A percentile compares a stretch with the other conserved stretches of the same genome.
These are phyloP conservation scores for Ormyrus labotus DNA, from an alignment of 2,888 invertebrate species.

Conservation along the genomic window DNA sequence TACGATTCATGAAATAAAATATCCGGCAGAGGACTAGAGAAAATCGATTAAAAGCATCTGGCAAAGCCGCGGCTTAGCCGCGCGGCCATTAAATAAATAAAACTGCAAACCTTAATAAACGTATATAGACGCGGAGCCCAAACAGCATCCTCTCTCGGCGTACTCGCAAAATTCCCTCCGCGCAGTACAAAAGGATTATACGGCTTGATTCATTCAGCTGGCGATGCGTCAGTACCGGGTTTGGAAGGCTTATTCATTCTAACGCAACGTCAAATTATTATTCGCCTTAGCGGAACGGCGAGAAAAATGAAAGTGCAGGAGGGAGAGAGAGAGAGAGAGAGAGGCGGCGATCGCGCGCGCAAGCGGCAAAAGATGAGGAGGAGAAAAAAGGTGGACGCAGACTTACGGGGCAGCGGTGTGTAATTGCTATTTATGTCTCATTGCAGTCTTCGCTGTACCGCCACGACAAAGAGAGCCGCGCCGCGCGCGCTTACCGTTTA, in stretches of 20 bases:
- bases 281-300: constrained; percentile 21
- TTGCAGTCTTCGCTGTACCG: constrained; percentile 66
- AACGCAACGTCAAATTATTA: constrained; percentile 41
- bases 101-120: background rate
- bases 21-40: no score
- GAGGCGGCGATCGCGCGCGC: background rate
- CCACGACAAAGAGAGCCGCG: constrained; percentile 67
- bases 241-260: constrained; percentile 27
- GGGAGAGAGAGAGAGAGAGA: background rate
- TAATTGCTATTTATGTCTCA: constrained; percentile 73
- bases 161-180: background rate
- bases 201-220: constrained; percentile 12
- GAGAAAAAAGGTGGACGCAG: constrained; percentile 53
- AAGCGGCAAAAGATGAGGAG: constrained; percentile 37
- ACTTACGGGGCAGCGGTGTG: constrained; percentile 70
- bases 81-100: no score
- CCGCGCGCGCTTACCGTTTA: constrained; percentile 64
- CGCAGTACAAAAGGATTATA: constrained; percentile 26
- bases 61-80: no score
- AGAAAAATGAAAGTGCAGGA: constrained; percentile 42
- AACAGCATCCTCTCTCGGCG: no score
- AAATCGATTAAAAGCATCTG: no score
- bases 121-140: background rate
- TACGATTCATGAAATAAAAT: no score
- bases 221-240: constrained; percentile 12